Evolutionary conservation across 2,888 invertebrate species (phyloP).

Genomic region (Erpobdella octoculata): DNA sequence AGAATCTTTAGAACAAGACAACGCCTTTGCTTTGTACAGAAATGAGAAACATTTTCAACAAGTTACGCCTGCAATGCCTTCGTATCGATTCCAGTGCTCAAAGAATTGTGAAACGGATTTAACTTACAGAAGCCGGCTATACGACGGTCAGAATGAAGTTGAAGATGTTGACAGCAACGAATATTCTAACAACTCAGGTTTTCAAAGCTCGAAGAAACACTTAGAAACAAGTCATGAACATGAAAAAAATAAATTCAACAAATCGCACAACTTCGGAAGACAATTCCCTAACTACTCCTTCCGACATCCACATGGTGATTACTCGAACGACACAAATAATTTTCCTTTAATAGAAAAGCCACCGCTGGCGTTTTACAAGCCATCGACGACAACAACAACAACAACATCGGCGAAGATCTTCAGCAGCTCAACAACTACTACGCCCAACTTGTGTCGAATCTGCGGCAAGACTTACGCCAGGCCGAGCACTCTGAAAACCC

Average conservation of each 20-base stretch:
- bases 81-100: conserved; percentile 1
- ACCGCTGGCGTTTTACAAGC: not conserved
- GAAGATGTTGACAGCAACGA: not conserved
- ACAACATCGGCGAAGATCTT: not conserved
- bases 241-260: not conserved
- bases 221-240: not conserved
- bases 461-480: conserved; percentile 92
- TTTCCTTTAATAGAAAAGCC: not conserved
- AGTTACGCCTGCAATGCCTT: too few relatives aligned
- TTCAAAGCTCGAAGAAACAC: not conserved
- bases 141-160: not conserved
- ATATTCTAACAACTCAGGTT: not conserved
- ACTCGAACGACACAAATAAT: not conserved
- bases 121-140: not conserved
- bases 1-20: not conserved
- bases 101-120: not conserved
- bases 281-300: not conserved
- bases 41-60: conserved; percentile 1
- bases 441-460: conserved; percentile 73
- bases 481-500: conserved; percentile 92
- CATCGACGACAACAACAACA: not conserved
- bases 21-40: not conserved
- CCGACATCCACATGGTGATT: not conserved
- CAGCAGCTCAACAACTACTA: not conserved
- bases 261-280: not conserved